Percentiles rank a stretch among this genome's conserved stretches.
Conservation (phyloP, 2,797 vertebrate species). For the Argya squamiceps region DNA sequence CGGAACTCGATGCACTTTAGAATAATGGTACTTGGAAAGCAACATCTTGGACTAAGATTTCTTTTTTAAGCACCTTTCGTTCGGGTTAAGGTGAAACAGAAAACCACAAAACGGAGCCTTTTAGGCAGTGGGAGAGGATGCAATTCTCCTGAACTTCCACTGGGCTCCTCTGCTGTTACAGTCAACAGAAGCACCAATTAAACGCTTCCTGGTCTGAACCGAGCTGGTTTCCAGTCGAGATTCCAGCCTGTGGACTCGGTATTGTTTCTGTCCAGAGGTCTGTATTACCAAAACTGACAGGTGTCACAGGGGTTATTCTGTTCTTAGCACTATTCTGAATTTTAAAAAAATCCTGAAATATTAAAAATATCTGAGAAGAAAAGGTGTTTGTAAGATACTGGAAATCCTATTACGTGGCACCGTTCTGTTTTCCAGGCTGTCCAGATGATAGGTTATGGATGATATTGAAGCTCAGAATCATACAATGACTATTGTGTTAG, state of each 20-base stretch:
- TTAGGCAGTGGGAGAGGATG: background rate
- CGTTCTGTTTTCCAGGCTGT: background rate
- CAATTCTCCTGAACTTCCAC: slow-evolving; percentile 40
- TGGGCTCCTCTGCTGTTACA: slow-evolving; percentile 63
- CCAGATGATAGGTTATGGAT: background rate
- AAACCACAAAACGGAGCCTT: background rate
- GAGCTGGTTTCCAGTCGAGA: background rate
- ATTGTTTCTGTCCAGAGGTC: slow-evolving; percentile 44
- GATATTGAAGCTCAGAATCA: background rate
- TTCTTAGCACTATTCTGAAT: background rate
- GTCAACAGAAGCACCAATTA: background rate
- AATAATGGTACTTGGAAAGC: background rate
- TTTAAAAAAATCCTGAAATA: slow-evolving; percentile 37
- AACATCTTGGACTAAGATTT: background rate
- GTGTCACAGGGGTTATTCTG: background rate
- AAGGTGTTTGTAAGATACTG: slow-evolving; percentile 16
- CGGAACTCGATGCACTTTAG: background rate
- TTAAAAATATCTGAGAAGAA: slow-evolving; percentile 27
- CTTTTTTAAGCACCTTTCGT: background rate
- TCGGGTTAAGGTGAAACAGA: background rate
- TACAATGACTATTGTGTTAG: slow-evolving; percentile 24
- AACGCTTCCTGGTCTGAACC: background rate
- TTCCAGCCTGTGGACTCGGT: background rate
- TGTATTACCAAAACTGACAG: slow-evolving; percentile 35
- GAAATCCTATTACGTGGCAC: background rate